Conservation (phyloP, 1,140 invertebrate species). For the Leptoteleia sp. region DNA sequence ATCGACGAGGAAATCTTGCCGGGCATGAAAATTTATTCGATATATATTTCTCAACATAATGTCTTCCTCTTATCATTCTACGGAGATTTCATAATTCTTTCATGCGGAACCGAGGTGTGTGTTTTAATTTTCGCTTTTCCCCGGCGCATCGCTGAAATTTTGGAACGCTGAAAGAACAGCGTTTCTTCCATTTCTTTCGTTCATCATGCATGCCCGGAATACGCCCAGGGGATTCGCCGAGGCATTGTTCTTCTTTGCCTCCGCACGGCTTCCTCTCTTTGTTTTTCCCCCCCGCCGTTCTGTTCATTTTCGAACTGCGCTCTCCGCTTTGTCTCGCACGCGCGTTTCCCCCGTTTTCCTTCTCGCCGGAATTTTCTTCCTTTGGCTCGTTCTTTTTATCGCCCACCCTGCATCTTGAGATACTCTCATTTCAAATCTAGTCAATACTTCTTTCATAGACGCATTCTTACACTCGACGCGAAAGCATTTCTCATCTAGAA, state of each 20-base stretch:
- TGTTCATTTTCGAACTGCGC: slow-evolving; percentile 59
- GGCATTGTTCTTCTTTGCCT: slow-evolving; percentile 64
- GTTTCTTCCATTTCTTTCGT: slow-evolving; percentile 42
- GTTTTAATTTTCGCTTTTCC: slow-evolving; percentile 45
- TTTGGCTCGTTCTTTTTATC: slow-evolving; percentile 33
- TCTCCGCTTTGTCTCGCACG: slow-evolving; percentile 55
- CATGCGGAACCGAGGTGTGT: slow-evolving; percentile 1
- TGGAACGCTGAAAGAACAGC: too few species aligned
- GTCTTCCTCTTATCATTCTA: slow-evolving; percentile 27
- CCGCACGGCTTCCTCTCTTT: slow-evolving; percentile 44
- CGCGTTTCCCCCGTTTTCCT: slow-evolving; percentile 42
- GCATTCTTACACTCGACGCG: not conserved
- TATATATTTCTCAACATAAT: slow-evolving; percentile 3
- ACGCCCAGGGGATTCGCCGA: slow-evolving; percentile 59
- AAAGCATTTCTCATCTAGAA: too few species aligned
- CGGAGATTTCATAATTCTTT: slow-evolving; percentile 25
- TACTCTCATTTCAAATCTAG: slow-evolving; percentile 37
- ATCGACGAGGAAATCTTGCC: not conserved
- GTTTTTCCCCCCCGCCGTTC: slow-evolving; percentile 29
- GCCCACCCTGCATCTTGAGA: slow-evolving; percentile 30
- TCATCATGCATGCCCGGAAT: slow-evolving; percentile 53
- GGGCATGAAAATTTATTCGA: not conserved
- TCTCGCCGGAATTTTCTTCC: slow-evolving; percentile 28
- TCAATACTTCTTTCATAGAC: slow-evolving; percentile 27
- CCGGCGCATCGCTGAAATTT: slow-evolving; percentile 33